Evolutionary conservation across 2,113 vertebrate species (phyloP), one percentile per base, ranked within the genome.

Genomic region (Formicarius rufipectus): DNA sequence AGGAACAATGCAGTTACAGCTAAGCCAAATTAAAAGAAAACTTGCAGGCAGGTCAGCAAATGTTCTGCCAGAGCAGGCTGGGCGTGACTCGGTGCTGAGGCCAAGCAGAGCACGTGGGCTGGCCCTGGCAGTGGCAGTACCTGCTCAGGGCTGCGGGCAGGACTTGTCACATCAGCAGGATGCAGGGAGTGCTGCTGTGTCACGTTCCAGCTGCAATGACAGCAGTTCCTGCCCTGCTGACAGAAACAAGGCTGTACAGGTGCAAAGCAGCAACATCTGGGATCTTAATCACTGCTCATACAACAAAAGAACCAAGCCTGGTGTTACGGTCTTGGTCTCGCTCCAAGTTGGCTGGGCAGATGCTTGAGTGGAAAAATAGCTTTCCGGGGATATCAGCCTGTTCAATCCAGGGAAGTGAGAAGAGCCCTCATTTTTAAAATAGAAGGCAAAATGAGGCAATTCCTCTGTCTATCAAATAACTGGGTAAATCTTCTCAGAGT

Each of bases 271-370:
- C 67, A 89, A 52, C 84, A 85, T 64, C 71, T 87, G 90, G 74
- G 66, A 76, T 64, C 56, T 75, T 60, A 58, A 53, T 56, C 71
- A 78, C 37, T 80, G 68, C 37, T 80, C 4, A 6, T n/a, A 27
- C 47, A 77, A 55, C 22, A 33, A 50, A 60, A 49, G 53, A 72
- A 49, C 8, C 16, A 53, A 69, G 84, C 35, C 58, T 83, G 74
- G 53, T 0, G 0, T 76, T 60, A 64, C 2, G 0, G 44, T n/a
- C 58, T 44, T 2, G 0, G 44, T n/a, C 58, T 44, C 1, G 3
- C 62, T 94, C 60, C 75, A 42, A 66, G 49, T 39, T 80, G 59
- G 22, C 83, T 92, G 79, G 62, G 71, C 87, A 93, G 92, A 84
- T 42, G 64, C 69, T 50, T 19, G 42, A 81, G 84, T 74, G 84